Evolutionary conservation across 2,797 vertebrate species (phyloP), one percentile per base, ranked within the genome.

Genomic region (Glossophaga mutica): DNA sequence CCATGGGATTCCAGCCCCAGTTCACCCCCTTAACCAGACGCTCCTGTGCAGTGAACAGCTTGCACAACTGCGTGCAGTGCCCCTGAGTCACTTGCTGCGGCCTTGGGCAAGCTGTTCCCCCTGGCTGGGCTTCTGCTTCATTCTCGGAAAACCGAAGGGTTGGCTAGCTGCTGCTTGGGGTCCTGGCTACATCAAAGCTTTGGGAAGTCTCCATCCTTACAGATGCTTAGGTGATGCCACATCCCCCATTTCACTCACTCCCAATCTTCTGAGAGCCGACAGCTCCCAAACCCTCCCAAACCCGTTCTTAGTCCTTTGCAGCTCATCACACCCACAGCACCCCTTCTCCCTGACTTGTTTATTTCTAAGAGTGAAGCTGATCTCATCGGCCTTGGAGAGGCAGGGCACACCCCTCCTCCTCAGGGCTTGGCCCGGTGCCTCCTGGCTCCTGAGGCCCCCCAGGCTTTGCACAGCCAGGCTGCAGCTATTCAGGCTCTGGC

Each of bases 291-390:
- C 68, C 44, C 88, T 96, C 92, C 94, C 44, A 74, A 88, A 93
- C 68, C 44, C 39, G 1, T 95, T 86, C 87, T 87, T 71, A 93
- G 70, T 37, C 81, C 62, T 78, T 76, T 87, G n/a, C 67, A 76
- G 83, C 52, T 32, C 19, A 76, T 96, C 59, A 79, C 92, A 32
- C 74, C 83, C 52, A 26, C 52, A 42, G 19, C n/a, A 4, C 62
- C 9, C 37, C 10, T 3, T 5, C 18, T 78, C 24, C 48, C 46
- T 3, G 37, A 22, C 90, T 95, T 97, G 96, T 97, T 97, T 96
- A 94, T 97, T 97, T 94, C 96, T 92, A 62, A 78, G 44, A 97
- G 94, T 15, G 57, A 95, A 94, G 91, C 96, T 97, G 97, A 97
- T 92, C 94, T 98, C 96, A 97, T 96, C 90, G 0, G 71, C 88